Evolutionary conservation across 2,888 invertebrate species (phyloP).

Genomic region (Helobdella robusta): DNA sequence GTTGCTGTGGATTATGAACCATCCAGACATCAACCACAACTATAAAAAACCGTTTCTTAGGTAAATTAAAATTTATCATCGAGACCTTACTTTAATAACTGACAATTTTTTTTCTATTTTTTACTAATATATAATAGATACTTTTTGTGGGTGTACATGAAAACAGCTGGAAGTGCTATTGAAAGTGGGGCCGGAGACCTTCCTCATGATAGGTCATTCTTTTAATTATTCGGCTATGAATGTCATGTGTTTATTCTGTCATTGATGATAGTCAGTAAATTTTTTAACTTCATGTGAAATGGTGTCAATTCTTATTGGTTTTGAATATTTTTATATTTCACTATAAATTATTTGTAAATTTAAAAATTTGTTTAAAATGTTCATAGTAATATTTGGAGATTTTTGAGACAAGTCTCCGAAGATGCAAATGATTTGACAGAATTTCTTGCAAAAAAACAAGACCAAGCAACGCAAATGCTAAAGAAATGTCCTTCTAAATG

Average conservation of each 20-base stretch:
- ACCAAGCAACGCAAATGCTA: constrained; percentile 31
- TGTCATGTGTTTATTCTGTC: not conserved
- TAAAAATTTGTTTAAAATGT: too few species aligned
- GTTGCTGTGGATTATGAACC: constrained; percentile 39
- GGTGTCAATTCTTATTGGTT: not conserved
- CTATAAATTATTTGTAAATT: not conserved
- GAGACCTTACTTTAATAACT: too few species aligned
- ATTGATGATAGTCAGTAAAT: not conserved
- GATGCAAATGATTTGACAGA: constrained; percentile 36
- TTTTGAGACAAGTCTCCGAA: constrained; percentile 36
- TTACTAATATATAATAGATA: too few species aligned
- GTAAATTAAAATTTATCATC: too few species aligned
- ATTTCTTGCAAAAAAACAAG: constrained; percentile 35
- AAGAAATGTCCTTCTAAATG: constrained; percentile 34
- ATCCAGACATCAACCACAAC: constrained; percentile 38
- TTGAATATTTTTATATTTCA: not conserved
- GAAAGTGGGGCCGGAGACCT: constrained; percentile 47
- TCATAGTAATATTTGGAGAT: constrained; percentile 47
- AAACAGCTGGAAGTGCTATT: constrained; percentile 40
- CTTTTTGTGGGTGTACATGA: constrained; percentile 41
- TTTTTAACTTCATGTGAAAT: not conserved
- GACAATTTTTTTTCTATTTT: too few species aligned
- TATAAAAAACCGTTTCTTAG: constrained; percentile 39
- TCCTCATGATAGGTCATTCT: constrained; percentile 49
- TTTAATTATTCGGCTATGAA: too few species aligned